These are phyloP conservation scores for Phoxinus phoxinus DNA, from an alignment of 2,113 vertebrate species.

Conservation along the genomic window DNA sequence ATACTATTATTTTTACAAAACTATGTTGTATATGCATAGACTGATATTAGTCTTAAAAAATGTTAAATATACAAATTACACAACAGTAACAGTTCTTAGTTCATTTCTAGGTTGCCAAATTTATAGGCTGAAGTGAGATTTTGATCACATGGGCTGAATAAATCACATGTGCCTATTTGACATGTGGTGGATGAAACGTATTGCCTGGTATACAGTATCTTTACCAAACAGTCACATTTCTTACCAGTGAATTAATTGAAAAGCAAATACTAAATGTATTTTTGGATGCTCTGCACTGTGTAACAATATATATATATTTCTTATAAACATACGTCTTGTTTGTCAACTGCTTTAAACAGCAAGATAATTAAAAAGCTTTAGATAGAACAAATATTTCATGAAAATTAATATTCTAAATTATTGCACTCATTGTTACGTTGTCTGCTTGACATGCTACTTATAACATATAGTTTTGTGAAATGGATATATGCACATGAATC, in stretches of 20 bases:
- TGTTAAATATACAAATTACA: neutral
- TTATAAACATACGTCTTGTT: neutral
- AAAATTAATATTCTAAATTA: too few relatives aligned
- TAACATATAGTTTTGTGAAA: too few relatives aligned
- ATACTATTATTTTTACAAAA: neutral
- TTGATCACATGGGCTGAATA: neutral
- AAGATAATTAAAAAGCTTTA: neutral
- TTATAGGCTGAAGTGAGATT: neutral
- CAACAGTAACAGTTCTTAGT: neutral
- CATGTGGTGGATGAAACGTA: neutral
- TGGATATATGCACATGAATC: too few relatives aligned
- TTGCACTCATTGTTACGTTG: too few relatives aligned
- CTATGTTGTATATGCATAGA: neutral
- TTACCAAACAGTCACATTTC: neutral
- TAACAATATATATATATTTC: too few relatives aligned
- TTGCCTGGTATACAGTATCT: neutral
- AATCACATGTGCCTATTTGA: neutral
- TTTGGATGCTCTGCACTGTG: neutral
- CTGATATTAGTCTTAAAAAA: neutral
- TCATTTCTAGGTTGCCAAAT: neutral
- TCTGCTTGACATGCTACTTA: too few relatives aligned
- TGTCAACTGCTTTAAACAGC: neutral
- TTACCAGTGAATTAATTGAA: neutral
- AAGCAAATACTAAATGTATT: neutral
- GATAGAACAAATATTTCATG: neutral